Evolutionary conservation across 1,140 invertebrate species (phyloP).

Genomic region (Lamellibrachia luymesi): DNA sequence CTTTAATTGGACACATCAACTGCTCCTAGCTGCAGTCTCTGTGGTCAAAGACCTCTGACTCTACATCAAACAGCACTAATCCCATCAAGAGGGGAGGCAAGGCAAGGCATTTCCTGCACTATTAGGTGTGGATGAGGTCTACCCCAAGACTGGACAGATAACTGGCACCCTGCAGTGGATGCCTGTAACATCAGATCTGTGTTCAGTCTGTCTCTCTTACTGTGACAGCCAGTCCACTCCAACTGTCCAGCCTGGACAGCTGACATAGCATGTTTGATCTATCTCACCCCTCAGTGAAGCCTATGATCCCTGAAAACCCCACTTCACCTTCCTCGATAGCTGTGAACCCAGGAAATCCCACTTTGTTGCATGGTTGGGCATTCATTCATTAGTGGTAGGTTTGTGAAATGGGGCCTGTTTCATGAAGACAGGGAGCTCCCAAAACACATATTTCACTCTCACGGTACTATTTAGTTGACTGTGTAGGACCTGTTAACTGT

Average conservation of each 20-base stretch:
- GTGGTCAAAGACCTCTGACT: neutral
- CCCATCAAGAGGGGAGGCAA: neutral
- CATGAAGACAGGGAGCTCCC: neutral
- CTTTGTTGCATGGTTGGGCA: neutral
- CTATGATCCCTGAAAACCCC: neutral
- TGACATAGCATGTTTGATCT: neutral
- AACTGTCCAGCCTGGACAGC: neutral
- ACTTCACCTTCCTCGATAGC: neutral
- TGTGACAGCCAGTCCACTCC: neutral
- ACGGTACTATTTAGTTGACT: no score
- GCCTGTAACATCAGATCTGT: neutral
- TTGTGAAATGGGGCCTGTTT: neutral
- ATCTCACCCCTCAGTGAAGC: neutral
- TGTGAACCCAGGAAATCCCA: neutral
- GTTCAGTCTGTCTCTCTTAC: neutral
- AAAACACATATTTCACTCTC: neutral
- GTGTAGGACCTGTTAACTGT: neutral
- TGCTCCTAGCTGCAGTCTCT: neutral
- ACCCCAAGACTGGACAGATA: neutral
- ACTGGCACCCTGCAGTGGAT: neutral
- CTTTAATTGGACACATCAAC: neutral
- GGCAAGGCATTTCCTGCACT: neutral
- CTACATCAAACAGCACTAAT: neutral
- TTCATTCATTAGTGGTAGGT: neutral
- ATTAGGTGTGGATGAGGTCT: neutral